Percentiles rank a stretch among this genome's conserved stretches.
Conservation (phyloP, 2,797 vertebrate genomes). For the Pseudochirops corinnae region DNA sequence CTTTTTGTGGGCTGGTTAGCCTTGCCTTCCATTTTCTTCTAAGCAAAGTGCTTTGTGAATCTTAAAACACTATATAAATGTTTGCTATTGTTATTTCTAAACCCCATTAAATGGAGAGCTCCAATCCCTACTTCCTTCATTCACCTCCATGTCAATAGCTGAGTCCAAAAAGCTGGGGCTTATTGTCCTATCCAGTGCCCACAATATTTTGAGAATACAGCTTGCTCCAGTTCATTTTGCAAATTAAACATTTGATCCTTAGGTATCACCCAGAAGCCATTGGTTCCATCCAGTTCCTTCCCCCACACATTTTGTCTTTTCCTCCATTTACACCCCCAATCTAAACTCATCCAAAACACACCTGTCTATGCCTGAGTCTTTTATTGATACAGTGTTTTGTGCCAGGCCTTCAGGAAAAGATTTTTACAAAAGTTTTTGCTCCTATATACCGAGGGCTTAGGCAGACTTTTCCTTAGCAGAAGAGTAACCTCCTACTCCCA, state of each 20-base stretch:
- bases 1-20: neutral
- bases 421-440: neutral
- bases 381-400: neutral
- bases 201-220: neutral
- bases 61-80: neutral
- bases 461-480: conserved; percentile 22
- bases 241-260: neutral
- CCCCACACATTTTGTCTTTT: neutral
- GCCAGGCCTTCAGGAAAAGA: neutral
- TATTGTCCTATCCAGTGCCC: neutral
- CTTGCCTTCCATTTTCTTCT: neutral
- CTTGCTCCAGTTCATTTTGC: neutral
- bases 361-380: neutral
- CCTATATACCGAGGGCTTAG: neutral
- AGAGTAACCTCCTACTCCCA: neutral
- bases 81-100: neutral
- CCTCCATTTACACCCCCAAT: neutral
- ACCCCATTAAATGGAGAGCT: neutral
- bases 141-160: neutral
- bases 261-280: neutral
- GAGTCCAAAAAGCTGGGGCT: neutral
- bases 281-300: neutral
- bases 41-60: neutral
- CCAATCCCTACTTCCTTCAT: neutral
- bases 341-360: neutral